Percentiles rank a stretch among this genome's conserved stretches.
phyloP scores from a whole-genome alignment of 2,888 invertebrate species.

The Polydrusus cervinus region DNA sequence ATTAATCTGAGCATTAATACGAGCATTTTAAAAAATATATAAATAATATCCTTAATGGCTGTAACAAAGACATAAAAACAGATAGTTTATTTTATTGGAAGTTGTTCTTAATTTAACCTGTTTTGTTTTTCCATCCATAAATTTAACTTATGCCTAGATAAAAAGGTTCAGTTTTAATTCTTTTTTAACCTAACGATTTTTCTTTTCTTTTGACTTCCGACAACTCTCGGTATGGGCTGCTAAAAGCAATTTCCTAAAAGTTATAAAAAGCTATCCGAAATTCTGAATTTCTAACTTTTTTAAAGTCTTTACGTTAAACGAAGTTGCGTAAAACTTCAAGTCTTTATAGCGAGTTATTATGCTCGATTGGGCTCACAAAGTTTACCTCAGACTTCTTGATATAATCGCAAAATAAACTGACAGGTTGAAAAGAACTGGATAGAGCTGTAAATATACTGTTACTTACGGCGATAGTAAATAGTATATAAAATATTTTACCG shows the following conservation, averaged over 20 bases:
- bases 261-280: not conserved
- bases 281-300: constrained; percentile 7
- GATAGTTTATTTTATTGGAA: no score
- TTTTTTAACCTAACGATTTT: no score
- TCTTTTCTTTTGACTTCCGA: no score
- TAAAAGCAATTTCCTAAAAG: constrained; percentile 4
- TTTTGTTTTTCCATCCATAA: no score
- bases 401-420: constrained; percentile 22
- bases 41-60: no score
- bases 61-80: no score
- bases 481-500: not conserved
- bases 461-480: not conserved
- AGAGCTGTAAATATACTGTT: not conserved
- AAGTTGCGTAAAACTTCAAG: constrained; percentile 8
- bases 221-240: not conserved
- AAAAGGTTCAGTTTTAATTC: no score
- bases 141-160: no score
- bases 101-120: no score
- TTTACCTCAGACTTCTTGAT: constrained; percentile 24
- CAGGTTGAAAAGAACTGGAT: not conserved
- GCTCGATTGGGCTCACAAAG: constrained; percentile 29
- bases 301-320: not conserved
- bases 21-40: no score
- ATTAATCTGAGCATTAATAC: no score
- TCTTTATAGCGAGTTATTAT: constrained; percentile 12